Evolutionary conservation across 1,140 invertebrate species (phyloP), one percentile per base, ranked within the genome.

Genomic region (Mactra quadrangularis): DNA sequence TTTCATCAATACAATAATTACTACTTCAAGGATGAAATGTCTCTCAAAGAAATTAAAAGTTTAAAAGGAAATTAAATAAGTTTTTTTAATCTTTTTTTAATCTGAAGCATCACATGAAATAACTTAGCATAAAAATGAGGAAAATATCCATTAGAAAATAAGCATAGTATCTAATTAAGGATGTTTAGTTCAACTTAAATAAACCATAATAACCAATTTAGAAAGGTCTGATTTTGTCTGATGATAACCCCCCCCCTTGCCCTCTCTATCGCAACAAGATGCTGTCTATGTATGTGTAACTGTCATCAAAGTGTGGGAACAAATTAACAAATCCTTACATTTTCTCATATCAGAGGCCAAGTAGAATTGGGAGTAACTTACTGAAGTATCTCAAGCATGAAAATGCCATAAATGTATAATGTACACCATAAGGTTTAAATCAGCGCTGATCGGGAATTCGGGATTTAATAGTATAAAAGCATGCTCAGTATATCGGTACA

Each of bases 351-450:
- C 64, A 13, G 31, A 52, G 64, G 45, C 45, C 25, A 50, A 31
- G 45, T 33, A 68, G 64, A 68, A 68, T 68, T 41, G 27, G n/a
- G 27, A 29, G 64, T 68, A 68, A 68, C 47, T 68, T 68, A 50
- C 64, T 41, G 47, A 52, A 68, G 31, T 31, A 47, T 50, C 64
- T 68, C 64, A 68, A 47, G 38, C 64, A 68, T 68, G 64, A 68
- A 45, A 68, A 68, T 68, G 64, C 64, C 64, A 50, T 52, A 68
- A 68, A 68, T 41, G 64, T 68, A 68, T 11, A 33, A 27, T 27
- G 64, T 68, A 68, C 29, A 50, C 45, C 38, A 7, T 15, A 41
- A n/a, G n/a, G n/a, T 41, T 41, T 41, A 41, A 41, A 41, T 41
- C 38, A 41, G 38, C 38, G 6, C 38, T 15, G 15, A 41, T 41